These are phyloP conservation scores for Neolamprologus longior DNA, from an alignment of 2,113 vertebrate genomes.

Conservation along the genomic window DNA sequence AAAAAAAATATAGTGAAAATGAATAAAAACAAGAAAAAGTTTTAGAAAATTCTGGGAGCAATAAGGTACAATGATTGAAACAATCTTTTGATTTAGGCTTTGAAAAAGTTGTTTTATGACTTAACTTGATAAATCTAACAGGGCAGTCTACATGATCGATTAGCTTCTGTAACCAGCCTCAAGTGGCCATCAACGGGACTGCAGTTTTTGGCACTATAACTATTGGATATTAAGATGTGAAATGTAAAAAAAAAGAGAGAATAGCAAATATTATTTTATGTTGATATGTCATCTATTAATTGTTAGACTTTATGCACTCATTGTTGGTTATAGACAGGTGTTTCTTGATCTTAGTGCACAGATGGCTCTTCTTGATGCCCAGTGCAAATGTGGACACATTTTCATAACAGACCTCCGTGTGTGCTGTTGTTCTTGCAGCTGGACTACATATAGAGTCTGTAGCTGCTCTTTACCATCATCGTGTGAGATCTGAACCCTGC, in stretches of 20 bases:
- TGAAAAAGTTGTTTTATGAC: not conserved
- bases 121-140: not conserved
- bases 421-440: not conserved
- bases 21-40: not conserved
- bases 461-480: conserved; percentile 23
- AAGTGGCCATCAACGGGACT: not conserved
- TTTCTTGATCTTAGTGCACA: not conserved
- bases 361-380: not conserved
- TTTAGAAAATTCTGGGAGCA: not conserved
- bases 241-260: not conserved
- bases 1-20: no score
- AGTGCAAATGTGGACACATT: not conserved
- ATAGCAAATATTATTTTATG: not conserved
- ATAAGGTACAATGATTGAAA: not conserved
- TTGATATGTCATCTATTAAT: not conserved
- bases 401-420: conserved; percentile 26
- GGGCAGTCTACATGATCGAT: not conserved
- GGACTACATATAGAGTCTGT: not conserved
- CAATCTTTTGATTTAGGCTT: not conserved
- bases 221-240: not conserved
- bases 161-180: not conserved
- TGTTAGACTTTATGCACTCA: not conserved
- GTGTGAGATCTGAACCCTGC: conserved; percentile 54
- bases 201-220: not conserved
- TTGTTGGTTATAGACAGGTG: not conserved